phyloP scores from a whole-genome alignment of 2,888 invertebrate genomes.

The Dicyrtoma fusca region DNA sequence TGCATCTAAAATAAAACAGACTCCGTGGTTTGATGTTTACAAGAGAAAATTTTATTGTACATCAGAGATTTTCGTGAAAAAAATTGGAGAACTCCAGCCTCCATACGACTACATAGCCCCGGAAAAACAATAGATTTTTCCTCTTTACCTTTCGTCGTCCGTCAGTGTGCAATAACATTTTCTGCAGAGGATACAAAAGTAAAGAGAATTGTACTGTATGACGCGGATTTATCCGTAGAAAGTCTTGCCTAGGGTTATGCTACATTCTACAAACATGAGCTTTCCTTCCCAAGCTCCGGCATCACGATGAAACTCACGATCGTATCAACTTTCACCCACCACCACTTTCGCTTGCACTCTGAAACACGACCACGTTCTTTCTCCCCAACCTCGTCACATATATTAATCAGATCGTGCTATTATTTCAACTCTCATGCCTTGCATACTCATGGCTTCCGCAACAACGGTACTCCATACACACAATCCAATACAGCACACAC shows the following conservation, averaged over 20 bases:
- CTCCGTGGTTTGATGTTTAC: constrained; percentile 42
- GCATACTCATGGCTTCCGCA: constrained; percentile 11
- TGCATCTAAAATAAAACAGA: constrained; percentile 47
- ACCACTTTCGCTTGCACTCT: constrained; percentile 42
- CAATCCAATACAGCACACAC: background rate
- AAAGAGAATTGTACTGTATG: background rate
- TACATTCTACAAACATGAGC: background rate
- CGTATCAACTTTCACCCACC: constrained; percentile 50
- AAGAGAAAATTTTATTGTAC: constrained; percentile 48
- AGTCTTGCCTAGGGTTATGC: constrained; percentile 17
- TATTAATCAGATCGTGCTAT: constrained; percentile 32
- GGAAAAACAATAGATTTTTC: constrained; percentile 35
- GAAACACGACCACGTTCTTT: constrained; percentile 46
- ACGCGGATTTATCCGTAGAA: background rate
- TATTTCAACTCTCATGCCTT: constrained; percentile 23
- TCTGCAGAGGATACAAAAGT: constrained; percentile 11
- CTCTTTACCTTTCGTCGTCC: constrained; percentile 25
- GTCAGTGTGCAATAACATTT: constrained; percentile 34
- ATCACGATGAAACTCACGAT: constrained; percentile 36
- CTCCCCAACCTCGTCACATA: constrained; percentile 40
- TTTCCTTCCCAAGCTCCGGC: constrained; percentile 11
- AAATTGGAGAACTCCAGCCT: constrained; percentile 3
- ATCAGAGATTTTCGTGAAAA: constrained; percentile 43
- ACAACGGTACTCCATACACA: background rate
- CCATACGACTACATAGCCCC: background rate